Evolutionary conservation across 1,140 invertebrate species (phyloP), one percentile per base, ranked within the genome.

Genomic region (Drosophila takahashii): DNA sequence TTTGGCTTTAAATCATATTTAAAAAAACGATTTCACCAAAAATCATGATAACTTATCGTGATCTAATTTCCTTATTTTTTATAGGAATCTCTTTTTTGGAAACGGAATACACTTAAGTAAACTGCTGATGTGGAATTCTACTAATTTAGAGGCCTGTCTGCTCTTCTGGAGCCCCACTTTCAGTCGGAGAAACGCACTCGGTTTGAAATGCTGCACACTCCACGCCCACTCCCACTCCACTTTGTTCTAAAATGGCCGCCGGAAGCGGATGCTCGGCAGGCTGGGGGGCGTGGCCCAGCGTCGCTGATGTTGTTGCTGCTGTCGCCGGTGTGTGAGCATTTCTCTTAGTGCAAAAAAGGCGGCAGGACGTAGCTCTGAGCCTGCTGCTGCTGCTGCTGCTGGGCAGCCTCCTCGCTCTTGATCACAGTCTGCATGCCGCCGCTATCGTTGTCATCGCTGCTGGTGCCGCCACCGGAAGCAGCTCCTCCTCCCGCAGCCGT

Each of bases 271-370:
- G 47, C 50, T 27, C 44, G 44, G 27, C 52, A 48, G 29, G 18
- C 9, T 34, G 11, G 39, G 54, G 27, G 76, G 53, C 62, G 62
- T 57, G 27, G 56, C 64, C 47, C 50, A 70, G 66, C 73, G 79
- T 51, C 74, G 75, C 44, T 77, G 69, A 15, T 75, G 83, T 32
- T 75, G 83, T 32, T 81, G 67, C 39, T 76, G 84, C 51, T 71
- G 85, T 41, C 84, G 84, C 29, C 83, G 84, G 42, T 91, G 90
- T 77, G 84, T 90, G 87, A 92, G 90, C 87, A 90, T 91, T 89
- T 92, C 87, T 54, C 77, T 92, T 77, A 92, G 77, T 92, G 91
- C 91, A 92, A 92, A 92, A 92, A 92, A 92, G 91, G 90, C 59
- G 91, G 91, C 87, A 92, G 76, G 16, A 91, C 90, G 67, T 92